Conservation (phyloP, 2,113 vertebrate genomes). For the Erythrolamprus reginae region DNA sequence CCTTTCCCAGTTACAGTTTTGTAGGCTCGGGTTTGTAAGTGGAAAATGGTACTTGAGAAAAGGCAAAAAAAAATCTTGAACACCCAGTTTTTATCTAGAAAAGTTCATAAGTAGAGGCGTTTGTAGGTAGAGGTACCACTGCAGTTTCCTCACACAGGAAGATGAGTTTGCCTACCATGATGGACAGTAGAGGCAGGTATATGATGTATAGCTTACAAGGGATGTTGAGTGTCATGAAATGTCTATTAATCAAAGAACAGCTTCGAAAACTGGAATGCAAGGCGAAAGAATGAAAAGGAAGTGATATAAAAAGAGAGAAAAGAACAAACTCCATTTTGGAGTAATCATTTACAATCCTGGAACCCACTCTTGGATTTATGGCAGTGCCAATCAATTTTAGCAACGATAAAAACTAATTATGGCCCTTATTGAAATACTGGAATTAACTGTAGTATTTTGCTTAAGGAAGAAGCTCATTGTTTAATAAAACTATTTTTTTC, state of each 20-base stretch:
- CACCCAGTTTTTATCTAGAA: no score
- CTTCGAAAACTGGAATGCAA: neutral
- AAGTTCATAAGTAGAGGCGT: no score
- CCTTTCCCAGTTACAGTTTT: no score
- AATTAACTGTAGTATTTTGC: neutral
- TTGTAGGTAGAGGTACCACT: no score
- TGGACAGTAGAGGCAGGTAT: neutral
- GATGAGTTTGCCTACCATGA: constrained; percentile 27
- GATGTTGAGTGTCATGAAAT: neutral
- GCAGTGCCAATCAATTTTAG: neutral
- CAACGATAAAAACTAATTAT: neutral
- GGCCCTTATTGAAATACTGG: neutral
- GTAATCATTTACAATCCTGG: neutral
- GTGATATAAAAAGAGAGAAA: neutral
- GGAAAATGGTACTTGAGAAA: no score
- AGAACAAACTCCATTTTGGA: neutral
- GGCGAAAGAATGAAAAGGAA: neutral
- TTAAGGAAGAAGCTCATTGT: neutral
- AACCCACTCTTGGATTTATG: neutral
- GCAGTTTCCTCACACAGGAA: constrained; percentile 20
- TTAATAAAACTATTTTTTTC: neutral
- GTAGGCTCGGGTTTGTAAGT: no score
- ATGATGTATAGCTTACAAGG: neutral
- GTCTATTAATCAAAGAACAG: neutral
- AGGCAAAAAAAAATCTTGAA: no score